These are phyloP conservation scores for Numenius arquata DNA, from an alignment of 2,113 vertebrate genomes.

Conservation along the genomic window DNA sequence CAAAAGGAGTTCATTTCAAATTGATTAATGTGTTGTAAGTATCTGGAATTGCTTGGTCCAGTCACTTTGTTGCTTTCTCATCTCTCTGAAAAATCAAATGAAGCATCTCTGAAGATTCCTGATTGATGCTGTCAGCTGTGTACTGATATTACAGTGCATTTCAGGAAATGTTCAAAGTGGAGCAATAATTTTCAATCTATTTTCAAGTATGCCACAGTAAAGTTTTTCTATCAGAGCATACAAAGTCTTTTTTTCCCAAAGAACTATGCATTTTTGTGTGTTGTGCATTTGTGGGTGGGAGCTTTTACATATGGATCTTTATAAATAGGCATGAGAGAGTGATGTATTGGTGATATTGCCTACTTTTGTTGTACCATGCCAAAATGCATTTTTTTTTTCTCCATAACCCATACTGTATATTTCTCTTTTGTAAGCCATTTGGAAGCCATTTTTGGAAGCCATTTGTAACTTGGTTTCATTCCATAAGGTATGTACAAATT, in stretches of 20 bases:
- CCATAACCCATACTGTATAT: not conserved
- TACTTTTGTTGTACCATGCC: not conserved
- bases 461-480: not conserved
- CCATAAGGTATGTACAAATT: not conserved
- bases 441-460: not conserved
- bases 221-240: slow-evolving; percentile 31
- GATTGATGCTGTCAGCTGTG: slow-evolving; percentile 68
- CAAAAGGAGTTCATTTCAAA: slow-evolving; percentile 70
- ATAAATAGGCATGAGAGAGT: not conserved
- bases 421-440: too few relatives aligned
- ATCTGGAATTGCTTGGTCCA: slow-evolving; percentile 69
- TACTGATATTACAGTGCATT: slow-evolving; percentile 53
- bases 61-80: slow-evolving; percentile 69
- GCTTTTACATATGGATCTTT: not conserved
- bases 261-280: not conserved
- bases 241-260: not conserved
- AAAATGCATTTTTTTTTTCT: not conserved
- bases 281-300: not conserved
- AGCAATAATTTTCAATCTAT: slow-evolving; percentile 50
- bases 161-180: slow-evolving; percentile 57
- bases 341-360: not conserved
- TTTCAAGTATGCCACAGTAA: slow-evolving; percentile 40
- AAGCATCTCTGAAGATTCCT: slow-evolving; percentile 67
- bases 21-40: slow-evolving; percentile 70
- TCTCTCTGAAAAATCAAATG: slow-evolving; percentile 72